A percentile compares a stretch with the other conserved stretches of the same genome.
Evolutionary conservation across 1,140 invertebrate species (phyloP).

Genomic region (Drosophila navojoa): DNA sequence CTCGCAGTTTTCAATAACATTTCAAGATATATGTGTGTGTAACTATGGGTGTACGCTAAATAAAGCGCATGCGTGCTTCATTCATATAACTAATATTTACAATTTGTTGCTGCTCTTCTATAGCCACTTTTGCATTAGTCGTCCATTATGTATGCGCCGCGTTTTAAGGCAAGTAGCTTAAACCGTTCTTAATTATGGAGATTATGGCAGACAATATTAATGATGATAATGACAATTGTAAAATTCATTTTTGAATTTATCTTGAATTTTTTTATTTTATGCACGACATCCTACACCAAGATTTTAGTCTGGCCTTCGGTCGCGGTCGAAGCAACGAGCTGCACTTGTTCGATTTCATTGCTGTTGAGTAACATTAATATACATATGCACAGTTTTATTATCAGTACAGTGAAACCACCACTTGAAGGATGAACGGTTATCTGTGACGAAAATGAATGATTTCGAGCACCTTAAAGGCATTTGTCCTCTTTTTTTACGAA

Average conservation of each 20-base stretch:
- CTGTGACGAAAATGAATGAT: neutral
- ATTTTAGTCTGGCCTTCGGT: constrained; percentile 57
- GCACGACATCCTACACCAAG: constrained; percentile 39
- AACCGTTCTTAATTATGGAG: constrained; percentile 41
- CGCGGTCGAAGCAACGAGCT: constrained; percentile 59
- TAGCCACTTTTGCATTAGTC: constrained; percentile 26
- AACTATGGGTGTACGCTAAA: constrained; percentile 35
- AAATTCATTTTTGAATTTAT: constrained; percentile 44
- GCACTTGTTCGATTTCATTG: constrained; percentile 70
- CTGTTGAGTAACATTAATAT: constrained; percentile 29
- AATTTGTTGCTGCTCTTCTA: constrained; percentile 47
- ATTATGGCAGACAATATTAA: constrained; percentile 15
- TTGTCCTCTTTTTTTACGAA: too few species aligned
- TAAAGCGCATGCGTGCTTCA: constrained; percentile 65
- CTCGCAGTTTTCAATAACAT: constrained; percentile 39
- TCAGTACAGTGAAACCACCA: neutral
- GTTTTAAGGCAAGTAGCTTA: constrained; percentile 34
- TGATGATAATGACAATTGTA: constrained; percentile 56
- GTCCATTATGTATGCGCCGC: constrained; percentile 71
- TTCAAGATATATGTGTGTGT: neutral
- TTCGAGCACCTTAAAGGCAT: too few species aligned
- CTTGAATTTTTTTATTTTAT: constrained; percentile 24
- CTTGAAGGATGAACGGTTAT: neutral
- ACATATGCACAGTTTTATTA: neutral
- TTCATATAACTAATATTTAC: constrained; percentile 47